Evolutionary conservation across 2,113 vertebrate species (phyloP).

Genomic region (Xenopus laevis): DNA sequence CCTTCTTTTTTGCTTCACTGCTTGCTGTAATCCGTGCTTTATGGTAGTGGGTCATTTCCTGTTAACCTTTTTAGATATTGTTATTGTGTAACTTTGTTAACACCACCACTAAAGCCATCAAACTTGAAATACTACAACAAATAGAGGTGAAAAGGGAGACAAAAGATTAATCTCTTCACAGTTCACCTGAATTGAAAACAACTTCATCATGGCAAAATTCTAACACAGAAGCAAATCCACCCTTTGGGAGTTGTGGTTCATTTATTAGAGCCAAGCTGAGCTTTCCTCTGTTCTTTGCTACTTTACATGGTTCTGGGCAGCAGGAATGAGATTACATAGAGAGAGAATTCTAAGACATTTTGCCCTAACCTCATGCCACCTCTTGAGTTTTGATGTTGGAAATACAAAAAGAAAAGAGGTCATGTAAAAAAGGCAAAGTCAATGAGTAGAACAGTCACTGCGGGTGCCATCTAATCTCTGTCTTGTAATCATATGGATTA

Average conservation of each 20-base stretch:
- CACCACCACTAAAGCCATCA: neutral
- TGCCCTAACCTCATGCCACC: neutral
- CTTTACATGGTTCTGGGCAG: conserved; percentile 17
- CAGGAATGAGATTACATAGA: conserved; percentile 4
- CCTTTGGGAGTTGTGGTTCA: neutral
- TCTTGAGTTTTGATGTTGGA: neutral
- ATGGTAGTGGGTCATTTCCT: conserved; percentile 22
- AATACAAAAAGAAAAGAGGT: neutral
- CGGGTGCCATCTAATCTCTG: conserved; percentile 20
- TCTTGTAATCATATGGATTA: conserved; percentile 39
- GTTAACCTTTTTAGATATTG: conserved; percentile 14
- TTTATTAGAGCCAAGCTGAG: neutral
- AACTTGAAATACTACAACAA: neutral
- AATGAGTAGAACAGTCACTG: conserved; percentile 16
- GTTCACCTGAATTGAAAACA: neutral
- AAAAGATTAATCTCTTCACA: conserved; percentile 3
- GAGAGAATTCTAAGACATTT: conserved; percentile 5
- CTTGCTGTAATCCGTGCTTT: conserved; percentile 29
- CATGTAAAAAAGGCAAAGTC: neutral
- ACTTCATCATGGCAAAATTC: neutral
- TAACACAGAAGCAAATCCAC: neutral
- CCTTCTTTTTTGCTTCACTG: conserved; percentile 12
- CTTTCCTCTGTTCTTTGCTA: neutral
- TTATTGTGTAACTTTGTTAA: neutral
- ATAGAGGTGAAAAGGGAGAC: neutral